Conservation (phyloP, 2,113 vertebrate genomes). For the Quiscalus mexicanus region DNA sequence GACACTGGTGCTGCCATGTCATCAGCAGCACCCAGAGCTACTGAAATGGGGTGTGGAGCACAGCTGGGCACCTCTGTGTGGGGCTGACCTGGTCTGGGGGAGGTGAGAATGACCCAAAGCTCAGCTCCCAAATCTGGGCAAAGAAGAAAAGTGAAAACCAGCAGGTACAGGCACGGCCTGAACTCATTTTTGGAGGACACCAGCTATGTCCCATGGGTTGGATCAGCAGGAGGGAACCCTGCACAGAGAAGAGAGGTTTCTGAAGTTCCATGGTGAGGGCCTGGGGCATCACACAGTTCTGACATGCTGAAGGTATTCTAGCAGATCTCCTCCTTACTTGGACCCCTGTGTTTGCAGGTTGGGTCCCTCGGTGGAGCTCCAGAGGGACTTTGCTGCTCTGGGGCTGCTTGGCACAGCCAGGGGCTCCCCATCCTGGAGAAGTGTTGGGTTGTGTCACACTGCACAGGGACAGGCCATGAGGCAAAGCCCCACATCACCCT, state of each 20-base stretch:
- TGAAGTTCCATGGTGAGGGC: background rate
- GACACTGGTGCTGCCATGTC: accelerated
- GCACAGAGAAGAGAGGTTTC: background rate
- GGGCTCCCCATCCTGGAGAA: background rate
- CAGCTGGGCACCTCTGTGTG: background rate
- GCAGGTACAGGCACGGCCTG: background rate
- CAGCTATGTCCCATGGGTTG: accelerated
- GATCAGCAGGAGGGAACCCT: background rate
- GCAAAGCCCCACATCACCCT: background rate
- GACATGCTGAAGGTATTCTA: background rate
- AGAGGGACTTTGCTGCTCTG: background rate
- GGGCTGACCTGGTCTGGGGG: background rate
- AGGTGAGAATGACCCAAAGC: background rate
- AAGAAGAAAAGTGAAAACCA: background rate
- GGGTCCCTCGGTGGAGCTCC: accelerated
- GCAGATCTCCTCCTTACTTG: background rate
- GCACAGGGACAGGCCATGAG: background rate
- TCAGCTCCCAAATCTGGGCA: background rate
- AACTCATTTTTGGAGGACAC: background rate
- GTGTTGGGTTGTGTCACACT: accelerated
- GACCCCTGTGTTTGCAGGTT: background rate
- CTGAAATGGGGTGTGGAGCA: background rate
- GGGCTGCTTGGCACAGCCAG: background rate
- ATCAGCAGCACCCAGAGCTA: background rate
- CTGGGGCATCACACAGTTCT: background rate